phyloP scores from a whole-genome alignment of 53 echinoderm and acorn worm genomes.

The Paelopatides confundens region DNA sequence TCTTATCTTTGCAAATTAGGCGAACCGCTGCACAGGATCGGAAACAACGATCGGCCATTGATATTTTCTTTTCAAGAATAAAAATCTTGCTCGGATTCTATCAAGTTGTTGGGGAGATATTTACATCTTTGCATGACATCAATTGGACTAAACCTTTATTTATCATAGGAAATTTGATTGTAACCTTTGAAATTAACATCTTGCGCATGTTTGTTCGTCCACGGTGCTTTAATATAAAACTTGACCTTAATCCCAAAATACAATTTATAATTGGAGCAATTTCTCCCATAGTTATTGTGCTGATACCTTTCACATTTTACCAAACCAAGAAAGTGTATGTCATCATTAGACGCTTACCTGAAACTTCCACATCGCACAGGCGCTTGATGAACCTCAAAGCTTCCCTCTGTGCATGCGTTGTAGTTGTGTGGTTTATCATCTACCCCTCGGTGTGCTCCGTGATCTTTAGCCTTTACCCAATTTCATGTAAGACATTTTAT shows the following conservation, averaged over 20 bases:
- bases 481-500: constrained; percentile 48
- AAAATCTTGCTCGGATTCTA: constrained; percentile 28
- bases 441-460: constrained; percentile 58
- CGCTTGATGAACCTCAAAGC: neutral
- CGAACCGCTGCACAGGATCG: too few relatives aligned
- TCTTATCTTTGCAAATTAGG: neutral
- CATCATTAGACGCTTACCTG: neutral
- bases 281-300: neutral
- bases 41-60: neutral
- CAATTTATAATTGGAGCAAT: constrained; percentile 7
- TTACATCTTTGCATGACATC: neutral
- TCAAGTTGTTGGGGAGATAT: constrained; percentile 25
- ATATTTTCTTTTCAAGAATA: constrained; percentile 1
- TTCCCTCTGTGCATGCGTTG: neutral
- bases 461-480: constrained; percentile 53
- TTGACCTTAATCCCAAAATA: neutral
- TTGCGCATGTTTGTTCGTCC: neutral
- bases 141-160: neutral
- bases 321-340: neutral
- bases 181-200: neutral
- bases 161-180: neutral
- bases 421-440: constrained; percentile 56
- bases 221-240: neutral
- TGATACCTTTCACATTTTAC: neutral
- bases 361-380: neutral